Evolutionary conservation across 2,113 vertebrate species (phyloP).

Genomic region (Bambusicola thoracicus): DNA sequence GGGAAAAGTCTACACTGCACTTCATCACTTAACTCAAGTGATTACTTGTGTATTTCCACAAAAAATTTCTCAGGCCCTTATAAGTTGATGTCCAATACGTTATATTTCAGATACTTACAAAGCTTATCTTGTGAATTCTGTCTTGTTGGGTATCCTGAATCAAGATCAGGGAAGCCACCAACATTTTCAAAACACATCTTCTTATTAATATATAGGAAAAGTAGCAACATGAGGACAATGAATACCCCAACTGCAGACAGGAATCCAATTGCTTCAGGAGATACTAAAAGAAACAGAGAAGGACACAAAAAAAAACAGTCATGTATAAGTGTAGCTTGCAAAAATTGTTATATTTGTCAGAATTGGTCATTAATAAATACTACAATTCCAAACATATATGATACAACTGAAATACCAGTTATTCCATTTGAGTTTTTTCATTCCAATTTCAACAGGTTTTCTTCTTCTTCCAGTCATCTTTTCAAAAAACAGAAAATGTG

Average conservation of each 20-base stretch:
- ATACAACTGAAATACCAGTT: neutral
- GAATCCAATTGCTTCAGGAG: constrained; percentile 96
- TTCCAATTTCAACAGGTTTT: neutral
- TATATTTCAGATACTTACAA: constrained; percentile 74
- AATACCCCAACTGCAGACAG: constrained; percentile 93
- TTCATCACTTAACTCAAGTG: neutral
- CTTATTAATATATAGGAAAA: constrained; percentile 97
- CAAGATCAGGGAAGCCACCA: constrained; percentile 89
- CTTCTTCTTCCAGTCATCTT: neutral
- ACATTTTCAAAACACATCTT: constrained; percentile 93
- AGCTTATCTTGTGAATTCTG: constrained; percentile 85
- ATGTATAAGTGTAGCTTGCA: neutral
- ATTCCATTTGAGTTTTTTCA: neutral
- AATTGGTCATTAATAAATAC: neutral
- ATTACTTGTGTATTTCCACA: neutral
- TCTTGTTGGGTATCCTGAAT: constrained; percentile 86
- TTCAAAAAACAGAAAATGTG: neutral
- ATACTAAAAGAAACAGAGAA: constrained; percentile 84
- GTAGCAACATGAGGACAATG: constrained; percentile 91
- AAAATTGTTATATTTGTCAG: neutral
- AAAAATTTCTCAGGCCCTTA: neutral
- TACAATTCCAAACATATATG: neutral
- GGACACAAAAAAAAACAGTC: constrained; percentile 5
- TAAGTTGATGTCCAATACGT: neutral
- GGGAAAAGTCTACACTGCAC: neutral